Conservation (phyloP, 2,113 vertebrate genomes). For the Tor tambroides region DNA sequence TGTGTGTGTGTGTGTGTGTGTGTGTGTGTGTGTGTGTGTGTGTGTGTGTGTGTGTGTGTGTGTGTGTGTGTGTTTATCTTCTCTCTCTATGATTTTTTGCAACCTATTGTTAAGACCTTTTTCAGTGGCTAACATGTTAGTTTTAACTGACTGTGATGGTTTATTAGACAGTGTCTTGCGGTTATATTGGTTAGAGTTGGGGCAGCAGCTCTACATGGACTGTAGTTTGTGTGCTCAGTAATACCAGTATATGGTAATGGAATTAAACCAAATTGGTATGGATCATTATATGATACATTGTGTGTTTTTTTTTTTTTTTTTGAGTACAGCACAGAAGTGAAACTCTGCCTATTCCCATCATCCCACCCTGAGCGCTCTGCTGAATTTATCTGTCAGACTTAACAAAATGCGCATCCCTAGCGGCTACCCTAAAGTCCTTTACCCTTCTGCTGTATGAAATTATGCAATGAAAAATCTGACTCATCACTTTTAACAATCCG, state of each 20-base stretch:
- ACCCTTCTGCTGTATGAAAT: slow-evolving; percentile 15
- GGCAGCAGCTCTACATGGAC: neutral
- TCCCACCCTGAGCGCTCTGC: neutral
- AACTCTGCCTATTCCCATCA: neutral
- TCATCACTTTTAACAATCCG: slow-evolving; percentile 10
- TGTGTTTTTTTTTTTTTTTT: neutral
- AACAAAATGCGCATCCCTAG: neutral
- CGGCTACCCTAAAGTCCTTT: neutral
- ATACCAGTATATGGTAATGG: neutral
- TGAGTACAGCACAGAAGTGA: neutral
- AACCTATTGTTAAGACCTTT: neutral
- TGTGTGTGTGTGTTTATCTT: too few relatives aligned
- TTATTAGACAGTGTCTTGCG: neutral
- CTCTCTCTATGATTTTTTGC: too few relatives aligned
- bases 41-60: too few relatives aligned
- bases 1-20: too few relatives aligned
- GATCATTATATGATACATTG: neutral
- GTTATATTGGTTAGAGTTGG: neutral
- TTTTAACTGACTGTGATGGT: neutral
- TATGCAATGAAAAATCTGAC: slow-evolving; percentile 12
- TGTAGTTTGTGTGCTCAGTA: neutral
- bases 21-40: too few relatives aligned
- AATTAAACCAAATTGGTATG: neutral
- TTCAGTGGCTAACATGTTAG: neutral
- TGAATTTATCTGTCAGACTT: slow-evolving; percentile 20